Conservation (phyloP, 2,888 invertebrate species). For the Scaptomyza flava region DNA sequence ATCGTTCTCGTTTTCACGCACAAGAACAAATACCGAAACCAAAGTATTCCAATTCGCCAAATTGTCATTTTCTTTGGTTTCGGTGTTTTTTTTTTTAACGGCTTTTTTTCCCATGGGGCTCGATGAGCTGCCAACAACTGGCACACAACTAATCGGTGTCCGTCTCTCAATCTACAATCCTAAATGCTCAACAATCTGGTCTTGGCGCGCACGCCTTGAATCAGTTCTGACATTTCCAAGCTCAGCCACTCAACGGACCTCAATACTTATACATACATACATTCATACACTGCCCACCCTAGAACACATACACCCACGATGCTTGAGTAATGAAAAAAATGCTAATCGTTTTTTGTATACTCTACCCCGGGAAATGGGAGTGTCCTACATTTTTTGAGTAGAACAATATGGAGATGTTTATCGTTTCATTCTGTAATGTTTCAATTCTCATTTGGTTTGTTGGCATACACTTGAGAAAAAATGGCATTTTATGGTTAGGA, state of each 20-base stretch:
- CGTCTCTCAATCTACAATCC: constrained; percentile 16
- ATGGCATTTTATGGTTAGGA: too few relatives aligned
- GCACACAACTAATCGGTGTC: constrained; percentile 49
- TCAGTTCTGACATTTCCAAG: constrained; percentile 66
- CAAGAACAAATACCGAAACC: constrained; percentile 32
- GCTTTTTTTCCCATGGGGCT: constrained; percentile 37
- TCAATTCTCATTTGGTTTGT: neutral
- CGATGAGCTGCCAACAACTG: constrained; percentile 52
- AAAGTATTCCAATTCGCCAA: constrained; percentile 56
- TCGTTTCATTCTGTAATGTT: neutral
- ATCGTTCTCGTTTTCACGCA: too few relatives aligned
- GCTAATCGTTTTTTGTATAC: constrained; percentile 15
- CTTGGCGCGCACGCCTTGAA: constrained; percentile 32
- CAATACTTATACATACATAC: neutral
- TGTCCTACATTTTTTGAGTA: neutral
- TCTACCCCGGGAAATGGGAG: constrained; percentile 5
- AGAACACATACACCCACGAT: neutral
- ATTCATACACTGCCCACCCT: neutral
- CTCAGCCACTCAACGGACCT: constrained; percentile 54
- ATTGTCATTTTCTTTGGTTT: constrained; percentile 39
- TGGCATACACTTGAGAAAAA: too few relatives aligned
- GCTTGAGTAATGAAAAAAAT: constrained; percentile 1
- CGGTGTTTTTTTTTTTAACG: constrained; percentile 6
- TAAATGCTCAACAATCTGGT: neutral
- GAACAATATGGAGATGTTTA: neutral